Evolutionary conservation across 2,888 invertebrate species (phyloP).

Genomic region (Apoda limacodes): DNA sequence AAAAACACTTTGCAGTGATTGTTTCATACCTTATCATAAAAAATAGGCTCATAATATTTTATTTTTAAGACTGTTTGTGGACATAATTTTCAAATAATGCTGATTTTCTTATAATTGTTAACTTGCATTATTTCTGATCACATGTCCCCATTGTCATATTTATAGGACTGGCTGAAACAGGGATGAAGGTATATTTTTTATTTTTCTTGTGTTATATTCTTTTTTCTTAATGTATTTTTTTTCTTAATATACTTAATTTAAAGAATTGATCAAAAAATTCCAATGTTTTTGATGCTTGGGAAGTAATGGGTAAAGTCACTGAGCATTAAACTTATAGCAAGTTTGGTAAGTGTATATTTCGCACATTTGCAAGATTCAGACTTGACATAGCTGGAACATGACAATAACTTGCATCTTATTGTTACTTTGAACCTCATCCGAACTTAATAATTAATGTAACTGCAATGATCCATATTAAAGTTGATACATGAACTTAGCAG

Average conservation of each 20-base stretch:
- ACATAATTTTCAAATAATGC: background rate
- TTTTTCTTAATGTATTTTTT: slow-evolving; percentile 1
- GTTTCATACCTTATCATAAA: no score
- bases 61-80: background rate
- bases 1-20: no score
- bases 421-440: no score
- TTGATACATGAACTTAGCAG: no score
- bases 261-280: background rate
- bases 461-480: no score
- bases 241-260: background rate
- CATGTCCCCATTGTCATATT: slow-evolving; percentile 1
- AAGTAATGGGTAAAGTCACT: slow-evolving; percentile 2
- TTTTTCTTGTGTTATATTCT: no score
- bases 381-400: no score
- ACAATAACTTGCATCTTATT: no score
- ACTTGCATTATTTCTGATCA: background rate
- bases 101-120: slow-evolving; percentile 1
- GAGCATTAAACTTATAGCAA: no score
- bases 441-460: no score
- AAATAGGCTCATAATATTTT: background rate
- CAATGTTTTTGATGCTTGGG: slow-evolving; percentile 1
- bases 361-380: no score
- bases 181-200: background rate
- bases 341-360: no score
- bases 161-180: background rate